Evolutionary conservation across 2,113 vertebrate genomes (phyloP).

Genomic region (Petrocephalus zakoni): DNA sequence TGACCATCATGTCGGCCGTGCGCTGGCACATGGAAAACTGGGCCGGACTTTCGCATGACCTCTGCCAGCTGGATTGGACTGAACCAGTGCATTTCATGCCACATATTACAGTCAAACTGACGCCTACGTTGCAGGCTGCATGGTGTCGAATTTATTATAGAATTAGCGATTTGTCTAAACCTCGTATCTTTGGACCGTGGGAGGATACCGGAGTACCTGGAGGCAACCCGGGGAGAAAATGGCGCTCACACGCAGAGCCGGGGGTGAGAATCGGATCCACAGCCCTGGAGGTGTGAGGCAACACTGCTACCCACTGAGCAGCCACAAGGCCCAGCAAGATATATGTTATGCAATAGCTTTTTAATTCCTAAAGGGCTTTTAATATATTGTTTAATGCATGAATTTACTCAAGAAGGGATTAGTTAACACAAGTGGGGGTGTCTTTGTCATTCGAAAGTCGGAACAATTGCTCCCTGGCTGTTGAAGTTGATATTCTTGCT

Average conservation of each 20-base stretch:
- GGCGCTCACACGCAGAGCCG: neutral
- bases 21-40: neutral
- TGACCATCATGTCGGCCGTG: neutral
- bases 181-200: neutral
- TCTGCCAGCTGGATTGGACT: neutral
- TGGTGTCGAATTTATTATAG: neutral
- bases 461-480: constrained; percentile 10
- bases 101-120: neutral
- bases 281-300: neutral
- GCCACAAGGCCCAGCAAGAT: neutral
- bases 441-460: neutral
- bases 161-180: neutral
- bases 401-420: neutral
- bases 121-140: neutral
- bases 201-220: neutral
- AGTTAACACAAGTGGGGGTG: neutral
- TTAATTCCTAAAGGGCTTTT: neutral
- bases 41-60: neutral
- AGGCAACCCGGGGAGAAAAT: neutral
- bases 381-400: neutral
- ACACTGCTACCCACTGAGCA: neutral
- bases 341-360: neutral
- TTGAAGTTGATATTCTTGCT: neutral
- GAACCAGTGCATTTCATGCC: neutral
- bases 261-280: neutral